Conservation (phyloP, 2,113 vertebrate species). For the Acrocephalus arundinaceus region DNA sequence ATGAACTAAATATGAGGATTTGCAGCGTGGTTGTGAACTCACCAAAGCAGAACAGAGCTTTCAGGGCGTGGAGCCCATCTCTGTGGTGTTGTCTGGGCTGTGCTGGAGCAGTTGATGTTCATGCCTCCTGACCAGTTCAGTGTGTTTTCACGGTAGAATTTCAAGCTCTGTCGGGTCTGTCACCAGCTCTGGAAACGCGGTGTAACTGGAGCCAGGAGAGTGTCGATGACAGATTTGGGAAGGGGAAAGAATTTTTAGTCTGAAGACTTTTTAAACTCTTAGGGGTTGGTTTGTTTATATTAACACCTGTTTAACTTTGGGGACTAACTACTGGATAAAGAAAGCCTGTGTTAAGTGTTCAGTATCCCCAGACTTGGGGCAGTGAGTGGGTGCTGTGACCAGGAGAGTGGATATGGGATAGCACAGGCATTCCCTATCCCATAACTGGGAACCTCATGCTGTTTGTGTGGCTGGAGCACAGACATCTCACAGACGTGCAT, state of each 20-base stretch:
- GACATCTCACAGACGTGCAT: not conserved
- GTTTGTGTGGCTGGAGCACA: not conserved
- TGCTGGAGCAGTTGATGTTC: not conserved
- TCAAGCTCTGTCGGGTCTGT: not conserved
- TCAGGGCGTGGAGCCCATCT: not conserved
- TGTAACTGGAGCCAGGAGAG: slow-evolving; percentile 1
- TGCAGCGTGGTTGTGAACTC: not conserved
- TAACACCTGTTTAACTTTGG: slow-evolving; percentile 64
- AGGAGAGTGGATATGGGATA: not conserved
- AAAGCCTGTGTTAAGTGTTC: slow-evolving; percentile 46
- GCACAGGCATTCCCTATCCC: not conserved
- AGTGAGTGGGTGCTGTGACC: not conserved
- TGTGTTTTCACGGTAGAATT: not conserved
- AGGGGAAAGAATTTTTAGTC: slow-evolving; percentile 51
- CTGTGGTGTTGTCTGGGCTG: not conserved
- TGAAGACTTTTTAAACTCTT: slow-evolving; percentile 51
- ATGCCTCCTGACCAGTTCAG: not conserved
- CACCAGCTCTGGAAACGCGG: not conserved
- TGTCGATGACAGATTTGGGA: slow-evolving; percentile 41
- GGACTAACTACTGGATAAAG: slow-evolving; percentile 48
- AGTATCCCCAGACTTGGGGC: not conserved
- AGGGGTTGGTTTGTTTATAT: slow-evolving; percentile 59
- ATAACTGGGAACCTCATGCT: accelerated
- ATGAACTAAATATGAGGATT: not conserved
- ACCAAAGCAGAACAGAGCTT: not conserved